A percentile compares a stretch with the other conserved stretches of the same genome.
Conservation (phyloP, 2,888 invertebrate species). For the Lypha dubia region DNA sequence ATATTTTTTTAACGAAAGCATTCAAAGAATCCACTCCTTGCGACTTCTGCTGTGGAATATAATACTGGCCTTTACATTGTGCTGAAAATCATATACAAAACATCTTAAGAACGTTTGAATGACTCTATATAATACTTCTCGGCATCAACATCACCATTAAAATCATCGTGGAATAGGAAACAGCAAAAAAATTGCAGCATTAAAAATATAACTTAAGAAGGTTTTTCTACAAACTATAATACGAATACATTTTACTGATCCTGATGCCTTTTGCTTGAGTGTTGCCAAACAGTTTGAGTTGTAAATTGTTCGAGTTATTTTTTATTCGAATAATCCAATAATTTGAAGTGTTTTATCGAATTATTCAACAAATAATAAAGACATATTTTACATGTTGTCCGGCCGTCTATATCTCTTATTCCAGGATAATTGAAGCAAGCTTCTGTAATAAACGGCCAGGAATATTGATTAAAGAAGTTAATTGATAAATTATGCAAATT, state of each 20-base stretch:
- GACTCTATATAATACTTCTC: background rate
- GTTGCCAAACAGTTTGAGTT: no score
- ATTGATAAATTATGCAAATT: no score
- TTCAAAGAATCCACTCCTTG: background rate
- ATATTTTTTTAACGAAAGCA: background rate
- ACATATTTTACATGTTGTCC: no score
- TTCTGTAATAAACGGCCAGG: no score
- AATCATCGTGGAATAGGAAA: constrained; percentile 47
- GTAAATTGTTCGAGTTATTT: no score
- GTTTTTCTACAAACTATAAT: constrained; percentile 12
- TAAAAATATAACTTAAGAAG: constrained; percentile 35
- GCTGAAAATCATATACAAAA: constrained; percentile 12
- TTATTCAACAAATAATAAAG: no score
- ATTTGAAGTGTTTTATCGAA: no score
- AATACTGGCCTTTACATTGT: constrained; percentile 25
- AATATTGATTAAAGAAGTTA: no score
- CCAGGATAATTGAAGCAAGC: no score
- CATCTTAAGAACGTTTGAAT: background rate
- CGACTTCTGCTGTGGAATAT: background rate
- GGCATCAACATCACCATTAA: constrained; percentile 37
- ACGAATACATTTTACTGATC: constrained; percentile 14
- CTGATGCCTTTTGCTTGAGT: background rate
- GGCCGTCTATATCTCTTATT: no score
- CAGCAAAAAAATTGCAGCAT: constrained; percentile 3
- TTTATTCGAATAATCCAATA: no score